Evolutionary conservation across 1,140 invertebrate species (phyloP).

Genomic region (Bactericera cockerelli): DNA sequence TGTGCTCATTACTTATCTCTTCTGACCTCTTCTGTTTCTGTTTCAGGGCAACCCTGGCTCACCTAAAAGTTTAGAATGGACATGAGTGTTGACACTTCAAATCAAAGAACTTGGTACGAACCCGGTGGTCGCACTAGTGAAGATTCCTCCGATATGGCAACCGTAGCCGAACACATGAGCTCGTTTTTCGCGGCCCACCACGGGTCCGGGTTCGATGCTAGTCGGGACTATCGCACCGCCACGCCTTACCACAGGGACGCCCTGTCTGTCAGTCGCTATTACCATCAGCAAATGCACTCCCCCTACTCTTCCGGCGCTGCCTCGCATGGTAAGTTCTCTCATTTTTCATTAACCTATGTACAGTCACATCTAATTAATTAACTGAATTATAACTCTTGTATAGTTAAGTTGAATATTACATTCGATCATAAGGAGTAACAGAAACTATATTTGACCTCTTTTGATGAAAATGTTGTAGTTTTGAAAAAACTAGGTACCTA

Average conservation of each 20-base stretch:
- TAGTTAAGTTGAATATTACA: too few relatives aligned
- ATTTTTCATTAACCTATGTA: too few relatives aligned
- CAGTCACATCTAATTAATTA: too few relatives aligned
- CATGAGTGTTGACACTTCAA: constrained; percentile 5
- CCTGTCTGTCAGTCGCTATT: constrained; percentile 1
- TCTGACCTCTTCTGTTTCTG: background rate
- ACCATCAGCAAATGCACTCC: constrained; percentile 6
- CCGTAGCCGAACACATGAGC: constrained; percentile 4
- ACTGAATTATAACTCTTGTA: too few relatives aligned
- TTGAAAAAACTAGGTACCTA: too few relatives aligned
- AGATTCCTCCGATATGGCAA: constrained; percentile 8
- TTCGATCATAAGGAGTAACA: too few relatives aligned
- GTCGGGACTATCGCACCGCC: constrained; percentile 6
- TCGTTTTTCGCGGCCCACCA: constrained; percentile 3
- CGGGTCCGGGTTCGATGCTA: constrained; percentile 6
- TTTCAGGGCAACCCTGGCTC: constrained; percentile 8
- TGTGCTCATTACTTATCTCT: too few relatives aligned
- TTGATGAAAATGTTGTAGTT: too few relatives aligned
- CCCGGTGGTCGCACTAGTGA: constrained; percentile 4
- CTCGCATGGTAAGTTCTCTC: background rate
- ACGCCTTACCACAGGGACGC: constrained; percentile 7
- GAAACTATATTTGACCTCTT: too few relatives aligned
- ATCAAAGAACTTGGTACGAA: constrained; percentile 7
- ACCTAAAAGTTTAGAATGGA: constrained; percentile 1
- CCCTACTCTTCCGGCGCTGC: background rate